phyloP scores from a whole-genome alignment of 2,888 invertebrate genomes.

The Mesochorus sp. region DNA sequence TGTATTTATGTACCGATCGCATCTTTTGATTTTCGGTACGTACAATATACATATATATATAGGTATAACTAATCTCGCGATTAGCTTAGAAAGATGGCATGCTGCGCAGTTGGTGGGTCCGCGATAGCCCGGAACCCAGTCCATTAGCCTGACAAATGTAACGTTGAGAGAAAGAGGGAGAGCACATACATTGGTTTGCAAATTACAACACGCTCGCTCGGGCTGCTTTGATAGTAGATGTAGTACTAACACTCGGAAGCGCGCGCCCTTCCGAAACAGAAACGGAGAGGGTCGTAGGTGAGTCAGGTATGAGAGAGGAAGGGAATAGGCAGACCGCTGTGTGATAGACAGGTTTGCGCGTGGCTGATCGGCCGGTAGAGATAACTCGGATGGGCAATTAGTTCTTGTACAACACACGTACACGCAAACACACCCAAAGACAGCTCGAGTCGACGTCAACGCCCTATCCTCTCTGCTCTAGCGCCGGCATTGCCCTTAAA shows the following conservation, averaged over 20 bases:
- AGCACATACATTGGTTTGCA: conserved; percentile 73
- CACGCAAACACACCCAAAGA: neutral
- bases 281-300: neutral
- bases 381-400: conserved; percentile 69
- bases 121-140: conserved; percentile 74
- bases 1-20: too few species aligned
- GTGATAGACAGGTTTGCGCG: conserved; percentile 70
- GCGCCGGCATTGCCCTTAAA: conserved; percentile 27
- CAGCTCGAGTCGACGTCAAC: conserved; percentile 45
- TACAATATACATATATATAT: too few species aligned
- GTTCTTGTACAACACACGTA: conserved; percentile 56
- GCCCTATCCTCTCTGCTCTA: conserved; percentile 29
- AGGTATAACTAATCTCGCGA: too few species aligned
- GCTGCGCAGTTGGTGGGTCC: conserved; percentile 69
- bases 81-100: conserved; percentile 69
- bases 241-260: conserved; percentile 44
- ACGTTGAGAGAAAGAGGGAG: conserved; percentile 68
- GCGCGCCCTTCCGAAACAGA: conserved; percentile 20
- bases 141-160: conserved; percentile 79
- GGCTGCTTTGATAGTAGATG: conserved; percentile 67
- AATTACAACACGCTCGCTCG: conserved; percentile 75
- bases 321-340: conserved; percentile 49
- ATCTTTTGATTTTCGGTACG: too few species aligned
- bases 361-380: conserved; percentile 65
- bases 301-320: conserved; percentile 44